These are phyloP conservation scores for Thripadectes ignobilis DNA, from an alignment of 2,797 vertebrate species.

Conservation along the genomic window DNA sequence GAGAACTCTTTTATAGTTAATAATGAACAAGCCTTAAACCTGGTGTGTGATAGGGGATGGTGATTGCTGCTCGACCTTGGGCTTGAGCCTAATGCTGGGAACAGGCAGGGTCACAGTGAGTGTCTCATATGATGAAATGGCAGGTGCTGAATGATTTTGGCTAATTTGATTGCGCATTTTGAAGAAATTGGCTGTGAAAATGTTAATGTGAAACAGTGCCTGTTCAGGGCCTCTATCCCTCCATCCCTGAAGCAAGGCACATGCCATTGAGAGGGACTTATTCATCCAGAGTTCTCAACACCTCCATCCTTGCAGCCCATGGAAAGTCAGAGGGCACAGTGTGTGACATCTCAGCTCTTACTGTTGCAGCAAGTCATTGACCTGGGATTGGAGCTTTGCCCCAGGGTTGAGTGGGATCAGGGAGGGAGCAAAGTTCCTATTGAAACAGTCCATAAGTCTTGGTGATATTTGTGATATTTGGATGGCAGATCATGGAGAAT, in stretches of 20 bases:
- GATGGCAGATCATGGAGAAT: neutral
- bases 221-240: neutral
- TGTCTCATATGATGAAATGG: neutral
- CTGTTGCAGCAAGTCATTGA: neutral
- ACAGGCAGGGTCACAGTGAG: neutral
- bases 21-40: neutral
- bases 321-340: neutral
- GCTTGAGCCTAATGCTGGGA: neutral
- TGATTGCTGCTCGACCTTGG: neutral
- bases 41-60: neutral
- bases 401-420: neutral
- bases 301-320: neutral
- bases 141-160: neutral
- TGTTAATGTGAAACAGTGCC: neutral
- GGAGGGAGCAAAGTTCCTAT: neutral
- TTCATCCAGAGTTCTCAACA: neutral
- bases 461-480: neutral
- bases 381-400: neutral
- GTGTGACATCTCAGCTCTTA: neutral
- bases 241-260: neutral
- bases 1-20: neutral
- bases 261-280: neutral
- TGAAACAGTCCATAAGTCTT: neutral
- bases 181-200: conserved; percentile 27
- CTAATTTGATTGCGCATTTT: neutral